Base-by-base conservation (phyloP, 2,113 vertebrate species). In the Thomomys bottae region DNA sequence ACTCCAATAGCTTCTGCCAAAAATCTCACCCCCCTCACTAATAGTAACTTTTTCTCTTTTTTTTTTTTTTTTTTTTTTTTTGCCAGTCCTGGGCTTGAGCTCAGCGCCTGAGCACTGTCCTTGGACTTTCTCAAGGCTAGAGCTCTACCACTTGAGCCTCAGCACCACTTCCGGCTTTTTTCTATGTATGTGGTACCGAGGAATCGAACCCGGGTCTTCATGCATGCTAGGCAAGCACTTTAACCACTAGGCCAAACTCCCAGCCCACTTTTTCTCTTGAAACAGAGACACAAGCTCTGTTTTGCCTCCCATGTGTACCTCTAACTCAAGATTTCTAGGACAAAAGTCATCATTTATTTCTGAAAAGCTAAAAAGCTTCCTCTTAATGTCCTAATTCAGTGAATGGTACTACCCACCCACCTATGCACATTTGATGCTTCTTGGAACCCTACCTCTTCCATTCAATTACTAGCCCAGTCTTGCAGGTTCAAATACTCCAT, bases 301-400 rank as follows among this genome's bases (percentile, higher is more conserved):
- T 8, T 59, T 64, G 34, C 24, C 68, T 88, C 34, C 36, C 21
- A 83, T 84, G 81, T 81, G 36, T 6, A 89, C 5, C 17, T 30
- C 66, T 38, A 83, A 67, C 15, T 88, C 80, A 89, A 2, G 81
- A 87, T 49, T 87, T 86, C 81, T 59, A 72, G 81, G n/a, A 63
- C 21, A 26, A 85, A 87, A 57, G 6, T 87, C 45, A 59, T 28
- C 71, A 80, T 57, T 75, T 82, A 45, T 67, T 24, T 34, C 68
- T 87, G 36, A 86, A 86, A 88, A 86, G 30, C 18, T 75, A 89
- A 96, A 91, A 96, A 80, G 70, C 45, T 66, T 64, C 14, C 72
- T 54, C 81, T 70, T 81, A 21, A 73, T 38, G 45, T 75, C 30
- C 77, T 84, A 80, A 89, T 71, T 70, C 73, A 73, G 54, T 61